Percentiles rank a stretch among this genome's conserved stretches.
These are phyloP conservation scores for Drosophila ogumai DNA, from an alignment of 1,140 invertebrate genomes.

Conservation along the genomic window DNA sequence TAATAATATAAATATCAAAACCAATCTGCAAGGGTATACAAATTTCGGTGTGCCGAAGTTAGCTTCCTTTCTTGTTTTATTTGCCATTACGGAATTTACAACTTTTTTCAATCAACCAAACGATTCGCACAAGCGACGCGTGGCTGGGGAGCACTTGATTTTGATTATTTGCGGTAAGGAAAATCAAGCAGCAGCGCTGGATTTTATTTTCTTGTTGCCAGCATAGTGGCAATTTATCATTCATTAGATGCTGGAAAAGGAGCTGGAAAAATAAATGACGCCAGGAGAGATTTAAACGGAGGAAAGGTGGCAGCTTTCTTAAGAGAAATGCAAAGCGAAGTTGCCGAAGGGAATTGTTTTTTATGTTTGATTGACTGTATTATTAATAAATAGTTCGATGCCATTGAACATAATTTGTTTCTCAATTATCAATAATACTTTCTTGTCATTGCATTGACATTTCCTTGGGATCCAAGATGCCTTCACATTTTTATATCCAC, in stretches of 20 bases:
- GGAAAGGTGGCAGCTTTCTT: not conserved
- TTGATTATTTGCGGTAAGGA: conserved; percentile 63
- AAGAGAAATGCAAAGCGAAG: not conserved
- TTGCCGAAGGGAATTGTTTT: not conserved
- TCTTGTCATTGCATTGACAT: too few species aligned
- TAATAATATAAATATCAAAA: too few species aligned
- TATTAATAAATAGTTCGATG: too few species aligned
- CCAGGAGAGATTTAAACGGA: not conserved
- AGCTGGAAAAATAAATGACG: conserved; percentile 11
- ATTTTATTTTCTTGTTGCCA: conserved; percentile 41
- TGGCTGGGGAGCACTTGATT: conserved; percentile 71
- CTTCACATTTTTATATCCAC: conserved; percentile 6
- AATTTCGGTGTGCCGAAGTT: too few species aligned
- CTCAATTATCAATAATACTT: too few species aligned
- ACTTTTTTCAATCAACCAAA: conserved; percentile 80
- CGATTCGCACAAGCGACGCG: conserved; percentile 57
- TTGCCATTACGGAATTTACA: conserved; percentile 72
- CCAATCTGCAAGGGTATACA: too few species aligned
- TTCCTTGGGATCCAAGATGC: not conserved
- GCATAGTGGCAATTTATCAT: conserved; percentile 75
- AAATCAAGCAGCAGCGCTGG: conserved; percentile 24
- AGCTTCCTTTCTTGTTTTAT: too few species aligned
- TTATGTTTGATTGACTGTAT: not conserved
- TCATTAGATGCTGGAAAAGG: conserved; percentile 54
- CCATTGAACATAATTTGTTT: too few species aligned